Evolutionary conservation across 2,113 vertebrate genomes (phyloP).

Genomic region (Chaetodon auriga): DNA sequence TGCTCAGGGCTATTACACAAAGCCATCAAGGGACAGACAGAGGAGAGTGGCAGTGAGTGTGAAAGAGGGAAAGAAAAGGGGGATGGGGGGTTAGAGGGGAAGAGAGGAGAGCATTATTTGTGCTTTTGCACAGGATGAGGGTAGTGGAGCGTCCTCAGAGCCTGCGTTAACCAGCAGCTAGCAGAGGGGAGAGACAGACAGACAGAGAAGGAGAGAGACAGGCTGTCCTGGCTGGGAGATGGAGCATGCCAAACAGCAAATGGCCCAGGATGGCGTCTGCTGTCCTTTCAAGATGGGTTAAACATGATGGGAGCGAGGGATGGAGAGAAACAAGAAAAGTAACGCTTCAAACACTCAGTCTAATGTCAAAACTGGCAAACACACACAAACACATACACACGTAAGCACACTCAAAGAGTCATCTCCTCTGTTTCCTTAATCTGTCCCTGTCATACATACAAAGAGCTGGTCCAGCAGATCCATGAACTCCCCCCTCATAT

Average conservation of each 20-base stretch:
- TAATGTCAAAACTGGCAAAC: conserved; percentile 43
- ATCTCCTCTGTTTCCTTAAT: conserved; percentile 55
- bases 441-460: conserved; percentile 82
- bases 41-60: conserved; percentile 43
- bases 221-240: conserved; percentile 56
- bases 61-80: conserved; percentile 24
- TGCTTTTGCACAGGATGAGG: conserved; percentile 56
- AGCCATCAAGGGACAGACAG: conserved; percentile 57
- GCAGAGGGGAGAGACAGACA: conserved; percentile 52
- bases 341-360: conserved; percentile 50
- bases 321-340: conserved; percentile 51
- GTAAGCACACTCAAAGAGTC: conserved; percentile 45
- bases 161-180: conserved; percentile 59
- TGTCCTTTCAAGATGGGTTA: conserved; percentile 60
- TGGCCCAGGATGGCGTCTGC: conserved; percentile 53
- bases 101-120: conserved; percentile 42
- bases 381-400: conserved; percentile 35
- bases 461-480: conserved; percentile 79
- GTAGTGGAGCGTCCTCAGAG: conserved; percentile 61
- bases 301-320: conserved; percentile 47
- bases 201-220: conserved; percentile 14
- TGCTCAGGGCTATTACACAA: conserved; percentile 66
- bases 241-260: conserved; percentile 69
- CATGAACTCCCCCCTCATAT: conserved; percentile 77
- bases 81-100: conserved; percentile 11